Evolutionary conservation across 2,797 vertebrate genomes (phyloP).

Genomic region (Poecilia gillii): DNA sequence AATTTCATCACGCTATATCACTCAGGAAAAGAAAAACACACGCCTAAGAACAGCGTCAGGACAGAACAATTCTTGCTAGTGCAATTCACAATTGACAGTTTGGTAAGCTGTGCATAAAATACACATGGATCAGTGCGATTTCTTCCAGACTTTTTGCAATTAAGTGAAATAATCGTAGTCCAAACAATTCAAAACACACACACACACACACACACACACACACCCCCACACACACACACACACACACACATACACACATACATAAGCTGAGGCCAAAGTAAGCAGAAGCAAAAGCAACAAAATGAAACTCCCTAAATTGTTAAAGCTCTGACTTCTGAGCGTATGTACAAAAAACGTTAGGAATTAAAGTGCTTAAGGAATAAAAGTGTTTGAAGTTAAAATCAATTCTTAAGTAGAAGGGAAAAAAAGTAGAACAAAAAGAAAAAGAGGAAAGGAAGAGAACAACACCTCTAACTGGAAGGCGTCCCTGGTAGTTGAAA

Average conservation of each 20-base stretch:
- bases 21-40: constrained; percentile 55
- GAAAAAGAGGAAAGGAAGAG: constrained; percentile 53
- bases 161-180: constrained; percentile 56
- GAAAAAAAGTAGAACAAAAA: constrained; percentile 31
- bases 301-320: constrained; percentile 51
- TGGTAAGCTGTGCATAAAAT: constrained; percentile 78
- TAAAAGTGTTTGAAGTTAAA: constrained; percentile 60
- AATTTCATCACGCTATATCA: constrained; percentile 70
- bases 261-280: constrained; percentile 35
- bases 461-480: constrained; percentile 82
- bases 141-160: constrained; percentile 68
- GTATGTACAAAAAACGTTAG: constrained; percentile 60
- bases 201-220: constrained; percentile 14
- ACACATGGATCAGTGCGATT: constrained; percentile 74
- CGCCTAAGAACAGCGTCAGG: constrained; percentile 61
- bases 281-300: constrained; percentile 25
- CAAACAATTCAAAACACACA: constrained; percentile 52
- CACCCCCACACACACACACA: constrained; percentile 22
- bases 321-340: constrained; percentile 76
- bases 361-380: constrained; percentile 81
- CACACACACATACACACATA: constrained; percentile 30
- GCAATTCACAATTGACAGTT: constrained; percentile 82
- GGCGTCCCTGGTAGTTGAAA: constrained; percentile 85
- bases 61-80: constrained; percentile 79
- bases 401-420: constrained; percentile 44